Base-by-base conservation (phyloP, 2,888 invertebrate genomes). In the Osmoderma eremita region DNA sequence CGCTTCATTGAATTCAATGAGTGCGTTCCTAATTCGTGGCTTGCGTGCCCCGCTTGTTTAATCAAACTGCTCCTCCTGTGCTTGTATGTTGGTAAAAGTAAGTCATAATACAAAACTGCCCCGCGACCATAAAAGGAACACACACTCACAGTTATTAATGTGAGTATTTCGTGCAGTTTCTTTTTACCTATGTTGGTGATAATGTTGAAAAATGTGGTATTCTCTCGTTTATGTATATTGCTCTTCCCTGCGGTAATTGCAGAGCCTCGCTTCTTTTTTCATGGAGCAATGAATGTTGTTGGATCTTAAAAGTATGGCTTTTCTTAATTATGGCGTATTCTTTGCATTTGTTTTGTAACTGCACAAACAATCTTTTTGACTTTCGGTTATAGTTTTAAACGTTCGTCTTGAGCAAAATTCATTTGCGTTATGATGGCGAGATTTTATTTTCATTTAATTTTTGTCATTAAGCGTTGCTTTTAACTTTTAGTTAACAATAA, bases 1-100 rank as follows among this genome's bases (percentile, higher is more conserved):
- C 30, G 36, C 45, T 61, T 45, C 42, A 45, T 45, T 61, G 58
- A 61, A 61, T 61, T 42, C 30, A 48, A 17, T 36, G 58, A 13
- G 10, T 45, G 17, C 36, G 58, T 5, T 30, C 45, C 24, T 61
- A 61, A 61, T 61, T 61, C 30, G 58, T 48, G 30, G 45, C 10
- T 61, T 61, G 58, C 58, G 58, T 61, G 58, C 30, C 30, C 17
- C 2, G 45, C 24, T 13, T 17, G 30, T 45, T 61, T 61, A 48
- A 61, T 61, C 58, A 45, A 45, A 61, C 45, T 61, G 45, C 17
- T 45, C 15, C 6, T 1, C 15, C 6, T 1, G 30, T 30, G 30
- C 6, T 8, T 4, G 30, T 54, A 10, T 12, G 45, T 17, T 61
- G 15, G 36, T 15, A 45, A 61, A 61, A 61, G 54, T 17, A 41